Percentiles rank a stretch among this genome's conserved stretches.
Evolutionary conservation across 2,888 invertebrate genomes (phyloP).

Genomic region (Julus scandinavius): DNA sequence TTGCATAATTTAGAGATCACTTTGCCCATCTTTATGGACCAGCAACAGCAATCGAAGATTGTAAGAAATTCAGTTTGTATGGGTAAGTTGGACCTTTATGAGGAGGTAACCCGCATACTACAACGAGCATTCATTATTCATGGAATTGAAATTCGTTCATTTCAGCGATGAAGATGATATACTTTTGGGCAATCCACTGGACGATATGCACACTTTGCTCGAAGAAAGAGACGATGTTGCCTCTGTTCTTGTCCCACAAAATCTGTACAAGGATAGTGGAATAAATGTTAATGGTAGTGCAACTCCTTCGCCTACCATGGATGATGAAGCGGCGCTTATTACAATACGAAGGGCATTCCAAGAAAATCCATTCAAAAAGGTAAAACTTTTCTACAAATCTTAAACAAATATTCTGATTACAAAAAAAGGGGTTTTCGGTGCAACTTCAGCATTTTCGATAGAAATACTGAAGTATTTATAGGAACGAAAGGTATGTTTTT

Average conservation of each 20-base stretch:
- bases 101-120: not conserved
- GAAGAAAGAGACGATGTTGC: conserved; percentile 22
- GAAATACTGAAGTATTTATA: too few relatives aligned
- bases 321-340: conserved; percentile 54
- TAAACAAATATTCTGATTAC: not conserved
- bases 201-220: not conserved
- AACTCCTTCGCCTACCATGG: conserved; percentile 54
- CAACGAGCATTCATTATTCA: not conserved
- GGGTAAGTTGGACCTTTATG: conserved; percentile 56
- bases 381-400: conserved; percentile 49
- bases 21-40: conserved; percentile 62
- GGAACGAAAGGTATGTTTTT: too few relatives aligned
- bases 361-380: conserved; percentile 62
- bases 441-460: too few relatives aligned
- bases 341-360: conserved; percentile 60
- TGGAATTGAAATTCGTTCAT: not conserved
- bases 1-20: conserved; percentile 60
- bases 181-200: conserved; percentile 22
- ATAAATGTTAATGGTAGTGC: conserved; percentile 52
- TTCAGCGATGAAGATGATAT: conserved; percentile 7
- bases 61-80: conserved; percentile 59
- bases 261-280: conserved; percentile 30
- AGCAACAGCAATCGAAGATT: conserved; percentile 60
- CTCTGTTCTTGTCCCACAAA: conserved; percentile 33
- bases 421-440: too few relatives aligned